Base-by-base conservation (phyloP, 2,113 vertebrate species). In the Stigmatopora nigra region DNA sequence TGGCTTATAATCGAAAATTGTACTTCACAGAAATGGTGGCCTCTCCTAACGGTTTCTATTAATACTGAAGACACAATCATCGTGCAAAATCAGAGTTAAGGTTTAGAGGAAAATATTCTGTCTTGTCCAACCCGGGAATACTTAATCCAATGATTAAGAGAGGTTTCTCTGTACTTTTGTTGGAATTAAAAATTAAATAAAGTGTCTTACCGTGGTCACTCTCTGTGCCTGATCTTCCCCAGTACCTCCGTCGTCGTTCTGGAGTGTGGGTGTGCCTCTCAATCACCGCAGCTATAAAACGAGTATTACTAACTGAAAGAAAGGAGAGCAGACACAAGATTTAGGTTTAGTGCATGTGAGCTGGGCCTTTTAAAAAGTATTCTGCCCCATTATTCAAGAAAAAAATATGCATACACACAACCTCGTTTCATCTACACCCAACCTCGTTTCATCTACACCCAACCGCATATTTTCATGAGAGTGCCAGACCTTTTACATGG, bases 201-300 rank as follows among this genome's bases (percentile, higher is more conserved):
- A 9, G 6, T 17, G 16, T 48, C 84, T 94, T 88, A 99, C 96
- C 97, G 0, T 99, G 97, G 84, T 99, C 97, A 0, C 97, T 99
- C 80, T 99, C 97, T 0, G 96, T 98, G 65, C 97, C 97, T 0
- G 96, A 98, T 6, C 97, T 91, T 0, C 96, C 97, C 97, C 97
- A 99, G 91, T 99, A 98, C 6, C 97, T 91, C 36, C 95, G 91
- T 1, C 97, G 88, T 69, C 97, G 89, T 15, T 98, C 97, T 0
- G 97, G 96, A 49, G 95, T 99, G 89, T 98, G 95, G 0, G 95
- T 94, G 6, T 96, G 96, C 1, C 97, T 92, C 79, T 99, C 97
- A 0, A 99, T 98, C 70, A 99, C 97, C 0, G 97, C 97, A 0
- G 97, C 96, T 62, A 99, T 99, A 69, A 99, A 99, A 0, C 97